These are phyloP conservation scores for Hydroisotoma schaefferi DNA, from an alignment of 2,888 invertebrate species.

Conservation along the genomic window DNA sequence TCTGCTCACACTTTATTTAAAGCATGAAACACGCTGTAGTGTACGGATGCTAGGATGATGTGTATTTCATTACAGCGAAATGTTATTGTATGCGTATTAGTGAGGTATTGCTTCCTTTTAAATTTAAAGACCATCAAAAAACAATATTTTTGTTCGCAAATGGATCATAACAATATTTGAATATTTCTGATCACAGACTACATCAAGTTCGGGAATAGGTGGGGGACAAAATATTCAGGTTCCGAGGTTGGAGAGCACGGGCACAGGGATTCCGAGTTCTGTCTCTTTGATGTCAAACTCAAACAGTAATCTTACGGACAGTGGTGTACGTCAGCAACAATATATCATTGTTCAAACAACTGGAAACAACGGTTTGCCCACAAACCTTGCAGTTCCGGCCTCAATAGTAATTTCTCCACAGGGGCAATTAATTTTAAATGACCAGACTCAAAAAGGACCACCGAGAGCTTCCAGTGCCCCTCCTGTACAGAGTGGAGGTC, in stretches of 20 bases:
- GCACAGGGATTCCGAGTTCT: background rate
- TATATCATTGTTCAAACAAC: slow-evolving; percentile 48
- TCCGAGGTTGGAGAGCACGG: background rate
- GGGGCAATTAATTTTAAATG: slow-evolving; percentile 44
- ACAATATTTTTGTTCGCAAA: too few relatives aligned
- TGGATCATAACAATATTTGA: too few relatives aligned
- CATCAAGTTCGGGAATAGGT: background rate
- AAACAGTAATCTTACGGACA: background rate
- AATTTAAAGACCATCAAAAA: too few relatives aligned
- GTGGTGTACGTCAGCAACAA: slow-evolving; percentile 43
- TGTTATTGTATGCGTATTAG: too few relatives aligned
- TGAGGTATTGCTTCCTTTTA: too few relatives aligned
- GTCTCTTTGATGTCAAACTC: background rate
- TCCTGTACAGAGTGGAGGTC: slow-evolving; percentile 57
- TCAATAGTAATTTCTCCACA: slow-evolving; percentile 44
- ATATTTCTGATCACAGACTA: too few relatives aligned
- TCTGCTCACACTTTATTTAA: too few relatives aligned
- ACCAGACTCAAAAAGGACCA: slow-evolving; percentile 55
- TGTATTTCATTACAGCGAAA: too few relatives aligned
- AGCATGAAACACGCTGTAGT: too few relatives aligned
- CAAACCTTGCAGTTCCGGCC: slow-evolving; percentile 47
- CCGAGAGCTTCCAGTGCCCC: slow-evolving; percentile 83
- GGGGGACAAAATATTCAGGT: background rate
- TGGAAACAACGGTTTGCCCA: slow-evolving; percentile 47
- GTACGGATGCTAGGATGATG: too few relatives aligned